A percentile compares a stretch with the other conserved stretches of the same genome.
Evolutionary conservation across 1,140 invertebrate species (phyloP).

Genomic region (Brachionus sp.): DNA sequence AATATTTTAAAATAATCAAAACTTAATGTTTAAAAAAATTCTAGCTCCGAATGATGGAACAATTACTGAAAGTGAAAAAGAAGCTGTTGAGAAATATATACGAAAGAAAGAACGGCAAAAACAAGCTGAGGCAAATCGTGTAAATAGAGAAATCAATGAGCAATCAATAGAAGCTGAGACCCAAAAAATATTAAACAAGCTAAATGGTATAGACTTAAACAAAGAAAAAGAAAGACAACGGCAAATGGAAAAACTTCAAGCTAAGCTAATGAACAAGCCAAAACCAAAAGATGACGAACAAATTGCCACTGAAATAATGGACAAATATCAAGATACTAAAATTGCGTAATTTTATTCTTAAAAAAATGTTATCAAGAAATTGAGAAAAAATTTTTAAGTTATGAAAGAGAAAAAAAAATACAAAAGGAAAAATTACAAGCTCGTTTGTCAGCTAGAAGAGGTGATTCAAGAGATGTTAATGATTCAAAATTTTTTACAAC

Average conservation of each 20-base stretch:
- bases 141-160: constrained; percentile 4
- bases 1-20: neutral
- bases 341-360: constrained; percentile 15
- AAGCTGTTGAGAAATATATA: constrained; percentile 24
- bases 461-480: neutral
- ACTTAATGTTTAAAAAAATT: neutral
- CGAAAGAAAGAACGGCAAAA: constrained; percentile 38
- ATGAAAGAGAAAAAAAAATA: constrained; percentile 23
- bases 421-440: constrained; percentile 30
- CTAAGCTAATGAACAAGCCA: constrained; percentile 10
- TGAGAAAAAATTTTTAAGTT: neutral
- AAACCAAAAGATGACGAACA: constrained; percentile 26
- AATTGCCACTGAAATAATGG: constrained; percentile 37
- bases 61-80: neutral
- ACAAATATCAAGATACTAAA: constrained; percentile 6
- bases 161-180: constrained; percentile 15
- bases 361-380: neutral
- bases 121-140: constrained; percentile 5
- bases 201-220: constrained; percentile 23
- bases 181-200: constrained; percentile 13
- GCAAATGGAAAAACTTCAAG: constrained; percentile 37
- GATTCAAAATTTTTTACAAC: constrained; percentile 7
- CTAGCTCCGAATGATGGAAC: constrained; percentile 21
- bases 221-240: constrained; percentile 43
- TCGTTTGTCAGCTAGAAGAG: constrained; percentile 37